Conservation (phyloP, 2,797 vertebrate genomes). For the Parauchenoglanis punctatus region DNA sequence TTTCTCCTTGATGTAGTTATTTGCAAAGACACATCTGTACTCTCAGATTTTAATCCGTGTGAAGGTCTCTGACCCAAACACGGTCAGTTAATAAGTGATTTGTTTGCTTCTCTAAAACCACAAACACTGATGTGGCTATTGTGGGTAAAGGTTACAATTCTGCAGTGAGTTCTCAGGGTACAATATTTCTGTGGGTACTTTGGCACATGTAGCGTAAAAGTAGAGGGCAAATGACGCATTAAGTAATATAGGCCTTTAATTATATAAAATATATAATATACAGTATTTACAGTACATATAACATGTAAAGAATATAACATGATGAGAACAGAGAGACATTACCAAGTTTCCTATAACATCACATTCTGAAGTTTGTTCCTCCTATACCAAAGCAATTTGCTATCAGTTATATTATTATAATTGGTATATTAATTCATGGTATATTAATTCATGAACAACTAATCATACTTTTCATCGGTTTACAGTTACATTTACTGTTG, state of each 20-base stretch:
- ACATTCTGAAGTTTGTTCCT: neutral
- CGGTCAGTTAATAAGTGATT: constrained; percentile 52
- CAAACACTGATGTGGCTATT: constrained; percentile 17
- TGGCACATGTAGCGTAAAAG: neutral
- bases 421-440: neutral
- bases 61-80: constrained; percentile 33
- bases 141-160: constrained; percentile 35
- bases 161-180: neutral
- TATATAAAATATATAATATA: neutral
- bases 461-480: neutral
- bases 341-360: neutral
- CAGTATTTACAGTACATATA: neutral
- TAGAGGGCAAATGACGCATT: neutral
- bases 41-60: neutral
- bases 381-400: neutral
- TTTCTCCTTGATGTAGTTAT: neutral
- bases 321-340: neutral
- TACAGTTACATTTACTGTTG: neutral
- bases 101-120: constrained; percentile 20
- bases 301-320: neutral
- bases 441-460: neutral
- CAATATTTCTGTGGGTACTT: neutral
- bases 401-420: neutral
- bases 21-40: neutral
- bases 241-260: neutral